A percentile compares a stretch with the other conserved stretches of the same genome.
Evolutionary conservation across 1,140 invertebrate genomes (phyloP).

Genomic region (Venturia canescens): DNA sequence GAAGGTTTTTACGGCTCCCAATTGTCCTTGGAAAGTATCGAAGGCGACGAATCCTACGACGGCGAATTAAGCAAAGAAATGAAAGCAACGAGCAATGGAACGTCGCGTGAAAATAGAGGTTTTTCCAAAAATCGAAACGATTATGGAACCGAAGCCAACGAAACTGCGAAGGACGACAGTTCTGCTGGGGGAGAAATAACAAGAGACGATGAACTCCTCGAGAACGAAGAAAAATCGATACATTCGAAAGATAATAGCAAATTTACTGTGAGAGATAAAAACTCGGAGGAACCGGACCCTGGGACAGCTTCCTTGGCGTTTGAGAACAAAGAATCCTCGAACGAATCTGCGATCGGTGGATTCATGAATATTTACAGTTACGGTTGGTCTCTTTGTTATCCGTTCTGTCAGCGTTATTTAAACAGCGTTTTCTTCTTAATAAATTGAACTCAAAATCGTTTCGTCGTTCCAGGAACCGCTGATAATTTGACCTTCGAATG

Average conservation of each 20-base stretch:
- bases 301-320: constrained; percentile 27
- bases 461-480: constrained; percentile 62
- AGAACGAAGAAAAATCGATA: constrained; percentile 28
- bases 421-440: background rate
- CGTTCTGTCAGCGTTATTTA: background rate
- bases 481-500: constrained; percentile 85
- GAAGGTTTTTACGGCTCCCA: constrained; percentile 36
- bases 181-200: constrained; percentile 51
- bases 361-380: constrained; percentile 61
- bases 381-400: constrained; percentile 57
- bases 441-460: background rate
- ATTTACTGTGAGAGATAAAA: constrained; percentile 24
- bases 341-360: constrained; percentile 46
- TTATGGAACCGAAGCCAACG: constrained; percentile 49
- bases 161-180: constrained; percentile 48
- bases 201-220: background rate
- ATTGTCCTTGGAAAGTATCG: constrained; percentile 40
- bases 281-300: constrained; percentile 26
- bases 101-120: constrained; percentile 47
- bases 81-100: background rate
- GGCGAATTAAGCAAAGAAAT: constrained; percentile 45
- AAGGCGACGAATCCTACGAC: constrained; percentile 52
- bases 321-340: constrained; percentile 31
- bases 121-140: constrained; percentile 56
- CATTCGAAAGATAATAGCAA: background rate